Conservation (phyloP, 1,140 invertebrate genomes). For the Drosophila littoralis region DNA sequence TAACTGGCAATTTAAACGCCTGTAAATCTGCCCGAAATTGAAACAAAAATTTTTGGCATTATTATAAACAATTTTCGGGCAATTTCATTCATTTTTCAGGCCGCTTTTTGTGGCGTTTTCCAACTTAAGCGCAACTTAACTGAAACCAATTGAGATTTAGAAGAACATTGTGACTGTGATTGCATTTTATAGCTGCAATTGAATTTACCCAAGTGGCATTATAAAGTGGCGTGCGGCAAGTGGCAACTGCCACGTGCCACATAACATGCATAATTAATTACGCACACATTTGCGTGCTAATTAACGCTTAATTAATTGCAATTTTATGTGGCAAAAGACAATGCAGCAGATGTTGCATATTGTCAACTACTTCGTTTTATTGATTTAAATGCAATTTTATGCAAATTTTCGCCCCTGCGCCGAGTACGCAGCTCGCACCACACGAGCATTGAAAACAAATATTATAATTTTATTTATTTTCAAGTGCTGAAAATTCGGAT, state of each 20-base stretch:
- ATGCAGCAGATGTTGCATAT: slow-evolving; percentile 59
- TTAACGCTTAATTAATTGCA: slow-evolving; percentile 79
- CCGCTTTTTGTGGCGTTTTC: not conserved
- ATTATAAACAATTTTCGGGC: too few species aligned
- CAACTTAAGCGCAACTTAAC: not conserved
- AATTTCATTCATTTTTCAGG: too few species aligned
- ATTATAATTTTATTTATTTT: not conserved
- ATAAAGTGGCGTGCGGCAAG: slow-evolving; percentile 48
- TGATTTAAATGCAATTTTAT: slow-evolving; percentile 78
- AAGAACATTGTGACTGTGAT: slow-evolving; percentile 2
- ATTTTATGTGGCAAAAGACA: slow-evolving; percentile 61
- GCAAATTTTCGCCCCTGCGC: slow-evolving; percentile 43
- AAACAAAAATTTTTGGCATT: too few species aligned
- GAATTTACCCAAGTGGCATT: slow-evolving; percentile 46
- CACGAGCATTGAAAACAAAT: slow-evolving; percentile 4
- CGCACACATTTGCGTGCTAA: slow-evolving; percentile 65
- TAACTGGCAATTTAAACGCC: too few species aligned
- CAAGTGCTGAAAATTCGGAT: not conserved
- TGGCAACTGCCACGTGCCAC: slow-evolving; percentile 41
- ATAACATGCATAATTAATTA: slow-evolving; percentile 71
- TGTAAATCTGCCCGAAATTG: too few species aligned
- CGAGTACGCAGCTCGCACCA: slow-evolving; percentile 4
- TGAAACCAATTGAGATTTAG: slow-evolving; percentile 5
- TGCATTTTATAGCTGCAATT: slow-evolving; percentile 23
- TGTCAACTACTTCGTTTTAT: slow-evolving; percentile 50